phyloP scores from a whole-genome alignment of 64 coral and sea anemone species.

The Pocillopora verrucosa region DNA sequence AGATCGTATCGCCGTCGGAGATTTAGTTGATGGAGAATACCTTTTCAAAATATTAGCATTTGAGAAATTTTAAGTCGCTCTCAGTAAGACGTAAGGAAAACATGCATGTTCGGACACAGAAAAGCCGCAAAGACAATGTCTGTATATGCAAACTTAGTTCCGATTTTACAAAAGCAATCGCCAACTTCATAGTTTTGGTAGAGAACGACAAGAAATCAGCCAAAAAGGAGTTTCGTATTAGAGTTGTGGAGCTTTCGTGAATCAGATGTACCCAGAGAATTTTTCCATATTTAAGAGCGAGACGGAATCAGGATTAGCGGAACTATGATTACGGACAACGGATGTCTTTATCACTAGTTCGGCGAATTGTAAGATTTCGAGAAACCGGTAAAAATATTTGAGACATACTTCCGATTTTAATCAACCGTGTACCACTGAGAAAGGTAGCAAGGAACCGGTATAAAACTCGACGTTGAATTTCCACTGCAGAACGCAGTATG shows the following conservation, averaged over 20 bases:
- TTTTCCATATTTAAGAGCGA: too few species aligned
- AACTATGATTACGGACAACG: not conserved
- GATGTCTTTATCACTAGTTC: not conserved
- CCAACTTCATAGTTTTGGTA: too few species aligned
- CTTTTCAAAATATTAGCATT: conserved; percentile 20
- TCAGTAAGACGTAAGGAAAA: not conserved
- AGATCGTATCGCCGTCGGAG: conserved; percentile 20
- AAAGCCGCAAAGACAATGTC: not conserved
- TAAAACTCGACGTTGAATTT: too few species aligned
- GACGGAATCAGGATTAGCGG: conserved; percentile 3
- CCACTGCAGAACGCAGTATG: too few species aligned
- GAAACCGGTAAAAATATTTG: not conserved
- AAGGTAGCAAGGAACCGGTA: too few species aligned
- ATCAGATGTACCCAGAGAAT: too few species aligned
- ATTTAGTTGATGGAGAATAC: conserved; percentile 1
- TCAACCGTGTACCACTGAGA: not conserved
- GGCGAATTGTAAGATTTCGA: not conserved
- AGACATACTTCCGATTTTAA: not conserved
- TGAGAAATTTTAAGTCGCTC: conserved; percentile 26
- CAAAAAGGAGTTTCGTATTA: too few species aligned
- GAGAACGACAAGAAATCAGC: too few species aligned
- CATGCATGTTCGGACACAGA: not conserved
- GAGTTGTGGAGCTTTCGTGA: too few species aligned
- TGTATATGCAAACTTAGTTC: too few species aligned
- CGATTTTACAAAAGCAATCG: too few species aligned